Conservation (phyloP, 2,797 vertebrate genomes). For the Leuciscus waleckii region DNA sequence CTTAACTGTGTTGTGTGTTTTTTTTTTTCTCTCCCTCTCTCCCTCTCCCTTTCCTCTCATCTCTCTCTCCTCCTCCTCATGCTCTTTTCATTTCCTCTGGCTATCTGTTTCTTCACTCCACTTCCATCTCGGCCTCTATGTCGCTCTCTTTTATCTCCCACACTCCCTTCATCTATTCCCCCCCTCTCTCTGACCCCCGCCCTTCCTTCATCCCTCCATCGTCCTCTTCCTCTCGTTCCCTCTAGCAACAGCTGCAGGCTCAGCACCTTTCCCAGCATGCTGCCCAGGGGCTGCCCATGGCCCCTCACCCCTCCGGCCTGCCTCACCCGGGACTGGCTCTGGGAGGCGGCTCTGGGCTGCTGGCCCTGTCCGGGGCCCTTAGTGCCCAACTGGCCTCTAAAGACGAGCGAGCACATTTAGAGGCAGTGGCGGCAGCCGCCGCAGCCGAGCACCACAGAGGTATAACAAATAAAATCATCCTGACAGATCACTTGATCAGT, state of each 20-base stretch:
- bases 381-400: conserved; percentile 87
- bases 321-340: conserved; percentile 81
- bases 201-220: conserved; percentile 4
- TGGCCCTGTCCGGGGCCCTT: conserved; percentile 87
- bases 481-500: not conserved
- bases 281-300: conserved; percentile 85
- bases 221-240: conserved; percentile 38
- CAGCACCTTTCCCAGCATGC: conserved; percentile 92
- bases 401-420: conserved; percentile 86
- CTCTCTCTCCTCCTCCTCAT: conserved; percentile 27
- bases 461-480: conserved; percentile 62
- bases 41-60: not conserved
- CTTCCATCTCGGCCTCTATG: conserved; percentile 27
- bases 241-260: conserved; percentile 90
- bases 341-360: conserved; percentile 83
- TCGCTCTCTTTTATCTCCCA: conserved; percentile 27
- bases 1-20: conserved; percentile 33
- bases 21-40: not conserved
- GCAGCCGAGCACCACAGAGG: conserved; percentile 86
- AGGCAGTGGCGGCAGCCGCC: conserved; percentile 68
- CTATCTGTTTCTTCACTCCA: conserved; percentile 39
- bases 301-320: conserved; percentile 86
- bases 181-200: conserved; percentile 45
- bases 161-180: conserved; percentile 17
- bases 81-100: conserved; percentile 47